Evolutionary conservation across 1,140 invertebrate genomes (phyloP), one percentile per base, ranked within the genome.

Genomic region (Linepithema humile): DNA sequence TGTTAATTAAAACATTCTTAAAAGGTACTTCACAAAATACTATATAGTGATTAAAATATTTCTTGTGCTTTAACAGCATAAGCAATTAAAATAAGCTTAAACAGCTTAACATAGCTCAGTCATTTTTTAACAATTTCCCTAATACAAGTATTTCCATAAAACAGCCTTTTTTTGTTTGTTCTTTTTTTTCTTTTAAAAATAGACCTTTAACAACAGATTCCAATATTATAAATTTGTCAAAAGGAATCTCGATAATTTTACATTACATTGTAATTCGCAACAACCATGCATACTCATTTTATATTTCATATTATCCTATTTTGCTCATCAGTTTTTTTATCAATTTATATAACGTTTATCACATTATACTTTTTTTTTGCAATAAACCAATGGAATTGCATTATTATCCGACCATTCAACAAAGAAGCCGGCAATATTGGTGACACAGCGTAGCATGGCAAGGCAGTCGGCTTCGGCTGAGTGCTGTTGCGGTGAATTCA

Each of bases 401-500:
- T 95, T 94, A 29, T 89, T 84, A 83, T 96, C 95, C 17, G 95
- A 94, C 94, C 95, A 96, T 45, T 94, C 89, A 0, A 96, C 77
- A 89, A 97, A 96, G 50, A 93, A 89, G 12, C 95, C 83, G 69
- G 95, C 95, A 29, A 95, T 93, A 5, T 93, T 92, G 57, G 94
- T 91, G 2, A 95, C 95, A 86, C 96, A 95, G 55, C 95, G 91
- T 23, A 96, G 92, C 5, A 96, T 91, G 91, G 95, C 94, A 10
- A 94, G 83, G 20, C 96, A 96, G 91, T 97, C 96, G 73, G 91
- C 93, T 90, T 97, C 96, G 26, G 96, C 96, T 43, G 91, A 91
- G 91, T 97, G 96, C 4, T 93, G 90, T 72, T 94, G 90, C 1
- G 82, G 32, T 0, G 94, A 88, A 23, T 92, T 84, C 48, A 90